These are phyloP conservation scores for Drosophila emarginata DNA, from an alignment of 2,888 invertebrate species.

Conservation along the genomic window DNA sequence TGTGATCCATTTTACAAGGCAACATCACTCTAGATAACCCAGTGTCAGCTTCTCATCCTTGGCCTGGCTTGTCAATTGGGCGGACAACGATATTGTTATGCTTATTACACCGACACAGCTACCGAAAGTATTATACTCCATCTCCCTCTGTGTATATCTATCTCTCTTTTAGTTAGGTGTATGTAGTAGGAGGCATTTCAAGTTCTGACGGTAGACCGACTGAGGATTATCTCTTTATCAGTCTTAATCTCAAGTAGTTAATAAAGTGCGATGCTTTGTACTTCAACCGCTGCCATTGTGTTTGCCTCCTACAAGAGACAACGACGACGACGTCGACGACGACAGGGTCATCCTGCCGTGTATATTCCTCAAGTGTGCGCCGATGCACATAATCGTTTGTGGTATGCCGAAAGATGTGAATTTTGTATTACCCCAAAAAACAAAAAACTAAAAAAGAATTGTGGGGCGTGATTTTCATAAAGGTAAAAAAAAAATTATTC, in stretches of 20 bases:
- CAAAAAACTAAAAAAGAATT: background rate
- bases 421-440: slow-evolving; percentile 34
- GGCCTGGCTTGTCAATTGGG: slow-evolving; percentile 74
- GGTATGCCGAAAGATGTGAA: slow-evolving; percentile 70
- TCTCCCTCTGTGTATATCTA: background rate
- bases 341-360: slow-evolving; percentile 29
- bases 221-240: slow-evolving; percentile 80
- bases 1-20: slow-evolving; percentile 75
- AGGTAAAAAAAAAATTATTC: slow-evolving; percentile 45
- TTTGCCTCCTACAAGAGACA: slow-evolving; percentile 16
- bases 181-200: slow-evolving; percentile 61
- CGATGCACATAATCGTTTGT: slow-evolving; percentile 78
- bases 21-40: slow-evolving; percentile 62
- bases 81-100: slow-evolving; percentile 80
- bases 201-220: slow-evolving; percentile 65
- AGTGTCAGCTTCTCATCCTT: slow-evolving; percentile 6
- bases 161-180: slow-evolving; percentile 27
- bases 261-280: slow-evolving; percentile 81
- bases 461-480: slow-evolving; percentile 57
- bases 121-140: slow-evolving; percentile 65
- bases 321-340: slow-evolving; percentile 20
- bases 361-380: slow-evolving; percentile 61
- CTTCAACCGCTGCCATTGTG: slow-evolving; percentile 77
- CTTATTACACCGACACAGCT: slow-evolving; percentile 79
- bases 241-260: slow-evolving; percentile 82